phyloP scores from a whole-genome alignment of 2,113 vertebrate genomes.

The Cinclus mexicanus region DNA sequence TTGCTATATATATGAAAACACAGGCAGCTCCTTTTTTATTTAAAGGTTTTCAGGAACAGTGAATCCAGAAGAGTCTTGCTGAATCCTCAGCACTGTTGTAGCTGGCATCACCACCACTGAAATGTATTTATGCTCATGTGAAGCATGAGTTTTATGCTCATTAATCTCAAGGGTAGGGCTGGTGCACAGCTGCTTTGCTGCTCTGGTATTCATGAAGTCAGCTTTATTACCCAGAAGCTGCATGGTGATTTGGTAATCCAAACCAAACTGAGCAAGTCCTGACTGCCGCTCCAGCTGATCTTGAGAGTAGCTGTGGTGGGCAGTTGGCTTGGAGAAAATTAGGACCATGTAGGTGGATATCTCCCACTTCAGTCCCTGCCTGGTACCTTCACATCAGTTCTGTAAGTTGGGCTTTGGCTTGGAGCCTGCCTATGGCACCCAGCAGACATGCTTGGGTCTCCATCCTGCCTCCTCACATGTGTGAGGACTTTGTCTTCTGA shows the following conservation, averaged over 20 bases:
- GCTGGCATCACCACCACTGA: neutral
- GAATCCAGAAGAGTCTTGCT: neutral
- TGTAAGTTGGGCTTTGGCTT: neutral
- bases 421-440: neutral
- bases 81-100: neutral
- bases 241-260: neutral
- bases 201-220: neutral
- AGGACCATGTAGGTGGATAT: neutral
- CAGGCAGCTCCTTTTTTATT: neutral
- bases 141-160: neutral
- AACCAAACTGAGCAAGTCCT: neutral
- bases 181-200: neutral
- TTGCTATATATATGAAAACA: neutral
- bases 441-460: neutral
- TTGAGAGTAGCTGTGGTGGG: neutral
- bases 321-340: neutral
- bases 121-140: neutral
- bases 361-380: neutral
- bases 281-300: neutral
- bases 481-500: neutral
- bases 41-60: neutral
- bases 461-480: neutral
- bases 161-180: neutral
- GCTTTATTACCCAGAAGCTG: neutral
- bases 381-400: neutral